Evolutionary conservation across 2,888 invertebrate genomes (phyloP), one percentile per base, ranked within the genome.

Genomic region (Drosophila meridiana): DNA sequence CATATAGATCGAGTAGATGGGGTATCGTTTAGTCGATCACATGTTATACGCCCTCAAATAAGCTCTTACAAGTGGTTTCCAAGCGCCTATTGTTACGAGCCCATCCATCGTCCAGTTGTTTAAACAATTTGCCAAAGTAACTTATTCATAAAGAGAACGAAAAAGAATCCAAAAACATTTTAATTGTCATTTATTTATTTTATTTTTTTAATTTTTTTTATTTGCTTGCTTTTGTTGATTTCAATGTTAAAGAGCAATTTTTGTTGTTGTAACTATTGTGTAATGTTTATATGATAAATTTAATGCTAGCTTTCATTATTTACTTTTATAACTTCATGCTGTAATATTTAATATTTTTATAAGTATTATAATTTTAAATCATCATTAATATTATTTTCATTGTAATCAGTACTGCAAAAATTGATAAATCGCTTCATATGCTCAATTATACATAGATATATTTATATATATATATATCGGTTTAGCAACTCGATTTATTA

Each of bases 251-350:
- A 82, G 69, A 87, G 73, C 90, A 78, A 82, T 78, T 40, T 38
- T 42, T 69, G 38, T 73, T 69, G 36, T 70, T 81, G 66, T 74
- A 81, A 84, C 82, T 84, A 81, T 78, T 80, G 70, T 86, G 67
- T 84, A 80, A 77, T 81, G 57, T 84, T 87, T 89, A 74, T 73
- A 81, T 81, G 71, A 78, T 89, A 85, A 77, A 73, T 85, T 89
- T 89, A 85, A 89, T 79, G 69, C 90, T 85, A 85, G 65, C 36
- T 59, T 65, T 79, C 65, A n/a, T 64, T 53, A 64, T 59, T 73
- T 59, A 63, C 50, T 66, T 59, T 73, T 59, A 63, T 77, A 83
- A 66, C 87, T 89, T 81, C 70, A 81, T 67, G 68, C 63, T 45
- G 55, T 69, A 66, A 68, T 86, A 47, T 58, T 72, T 59, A 66